phyloP scores from a whole-genome alignment of 1,140 invertebrate species.

The Drosophila serrata region DNA sequence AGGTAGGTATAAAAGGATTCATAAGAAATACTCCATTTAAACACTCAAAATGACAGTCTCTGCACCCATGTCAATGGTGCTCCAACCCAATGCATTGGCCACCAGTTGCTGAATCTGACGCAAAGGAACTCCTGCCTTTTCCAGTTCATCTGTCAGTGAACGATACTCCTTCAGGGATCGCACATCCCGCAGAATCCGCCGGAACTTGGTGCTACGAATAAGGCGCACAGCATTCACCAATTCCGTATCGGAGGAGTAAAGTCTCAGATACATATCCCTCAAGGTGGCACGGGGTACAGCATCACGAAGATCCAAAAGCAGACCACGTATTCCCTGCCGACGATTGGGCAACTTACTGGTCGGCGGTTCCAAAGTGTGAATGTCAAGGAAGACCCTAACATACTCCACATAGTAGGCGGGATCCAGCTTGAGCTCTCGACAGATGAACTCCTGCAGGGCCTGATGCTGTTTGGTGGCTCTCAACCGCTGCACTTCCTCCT shows the following conservation, averaged over 20 bases:
- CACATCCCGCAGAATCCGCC: constrained; percentile 44
- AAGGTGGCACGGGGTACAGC: constrained; percentile 49
- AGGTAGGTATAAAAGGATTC: neutral
- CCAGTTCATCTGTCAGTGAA: constrained; percentile 24
- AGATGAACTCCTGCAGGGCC: constrained; percentile 45
- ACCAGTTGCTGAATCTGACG: constrained; percentile 51
- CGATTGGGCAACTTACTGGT: constrained; percentile 51
- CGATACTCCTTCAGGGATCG: constrained; percentile 54
- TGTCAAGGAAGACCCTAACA: constrained; percentile 42
- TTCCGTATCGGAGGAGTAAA: constrained; percentile 44
- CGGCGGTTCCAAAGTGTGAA: constrained; percentile 24
- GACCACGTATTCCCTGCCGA: constrained; percentile 55
- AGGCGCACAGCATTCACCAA: constrained; percentile 45
- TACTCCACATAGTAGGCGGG: constrained; percentile 52
- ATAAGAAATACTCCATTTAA: neutral
- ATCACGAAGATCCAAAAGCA: constrained; percentile 56
- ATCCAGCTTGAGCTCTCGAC: constrained; percentile 51
- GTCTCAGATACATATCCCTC: constrained; percentile 46
- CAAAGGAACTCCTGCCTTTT: constrained; percentile 49
- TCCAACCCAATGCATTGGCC: constrained; percentile 60
- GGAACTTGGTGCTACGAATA: constrained; percentile 58
- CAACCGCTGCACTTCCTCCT: constrained; percentile 20
- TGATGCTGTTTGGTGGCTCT: constrained; percentile 44
- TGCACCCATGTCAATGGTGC: constrained; percentile 36
- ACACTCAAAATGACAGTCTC: constrained; percentile 41